Percentiles rank a stretch among this genome's conserved stretches.
These are phyloP conservation scores for Synanceia verrucosa DNA, from an alignment of 2,797 vertebrate species.

Conservation along the genomic window DNA sequence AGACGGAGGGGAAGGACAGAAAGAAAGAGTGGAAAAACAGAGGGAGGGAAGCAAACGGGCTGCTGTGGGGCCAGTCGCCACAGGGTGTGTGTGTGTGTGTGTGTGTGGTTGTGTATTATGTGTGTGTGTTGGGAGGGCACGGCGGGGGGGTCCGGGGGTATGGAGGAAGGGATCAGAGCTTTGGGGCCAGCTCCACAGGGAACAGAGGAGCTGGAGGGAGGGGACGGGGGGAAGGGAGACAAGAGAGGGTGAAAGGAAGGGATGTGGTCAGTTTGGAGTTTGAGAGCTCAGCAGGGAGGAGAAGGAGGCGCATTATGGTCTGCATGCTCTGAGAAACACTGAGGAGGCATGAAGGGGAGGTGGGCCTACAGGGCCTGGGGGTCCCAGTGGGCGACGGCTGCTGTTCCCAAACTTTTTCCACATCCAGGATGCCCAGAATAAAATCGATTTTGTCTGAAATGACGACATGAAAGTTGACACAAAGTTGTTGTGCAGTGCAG, in stretches of 20 bases:
- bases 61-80: slow-evolving; percentile 73
- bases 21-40: slow-evolving; percentile 69
- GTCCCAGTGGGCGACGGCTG: not conserved
- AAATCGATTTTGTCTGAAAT: no score
- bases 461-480: no score
- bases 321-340: slow-evolving; percentile 15
- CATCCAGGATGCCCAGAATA: no score
- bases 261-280: slow-evolving; percentile 78
- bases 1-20: slow-evolving; percentile 47
- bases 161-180: slow-evolving; percentile 77
- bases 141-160: slow-evolving; percentile 71
- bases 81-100: slow-evolving; percentile 60
- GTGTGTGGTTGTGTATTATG: slow-evolving; percentile 38
- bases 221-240: slow-evolving; percentile 60
- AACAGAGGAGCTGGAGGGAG: slow-evolving; percentile 74
- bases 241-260: slow-evolving; percentile 64
- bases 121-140: slow-evolving; percentile 68
- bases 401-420: no score
- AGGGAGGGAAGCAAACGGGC: slow-evolving; percentile 68
- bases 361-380: not conserved
- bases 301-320: slow-evolving; percentile 26
- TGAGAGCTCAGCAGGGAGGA: slow-evolving; percentile 68
- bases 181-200: slow-evolving; percentile 79
- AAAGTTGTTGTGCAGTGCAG: no score
- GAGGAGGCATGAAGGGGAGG: not conserved